Evolutionary conservation across 2,797 vertebrate genomes (phyloP), one percentile per base, ranked within the genome.

Genomic region (Notolepis coatsorum): DNA sequence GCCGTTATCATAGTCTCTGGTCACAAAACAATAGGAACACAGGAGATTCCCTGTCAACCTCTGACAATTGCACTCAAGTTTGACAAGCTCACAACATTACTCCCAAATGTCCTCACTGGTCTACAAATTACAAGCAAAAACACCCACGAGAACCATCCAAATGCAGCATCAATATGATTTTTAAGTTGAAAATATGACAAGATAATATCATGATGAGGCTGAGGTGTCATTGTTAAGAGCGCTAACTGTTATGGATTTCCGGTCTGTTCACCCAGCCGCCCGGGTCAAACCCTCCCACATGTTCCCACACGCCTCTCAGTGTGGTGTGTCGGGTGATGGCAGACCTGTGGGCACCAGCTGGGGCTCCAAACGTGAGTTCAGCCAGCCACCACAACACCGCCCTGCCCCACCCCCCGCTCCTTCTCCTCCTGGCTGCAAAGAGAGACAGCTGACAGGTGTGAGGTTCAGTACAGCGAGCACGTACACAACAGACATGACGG

Each of bases 341-440:
- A 23, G 42, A n/a, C n/a, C 42, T 46, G 38, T 17, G 23, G 31
- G 13, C 15, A 13, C 10, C 57, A 60, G 57, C 57, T 60, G 45
- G 15, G n/a, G 17, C 7, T 43, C 38, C 38, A 30, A 56, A 42
- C 15, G 9, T 12, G 13, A 42, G 41, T 42, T 42, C 41, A 39
- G 37, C 38, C 38, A 13, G 21, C 9, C 18, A 12, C 4, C 18
- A 4, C 25, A 15, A 9, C 30, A 5, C 28, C 10, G 10, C 21
- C 28, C 33, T 8, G 5, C 20, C 27, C 27, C 52, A n/a, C 9
- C 4, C 5, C 12, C 8, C 27, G 1, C 48, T 6, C 18, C 17
- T 17, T 51, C 15, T 43, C 9, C 9, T 8, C 17, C 48, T 25
- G 45, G 23, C 12, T 25, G 23, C 1, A 15, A 24, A 51, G 17